Conservation (phyloP, 2,888 invertebrate species). For the Epirrhoe alternata region DNA sequence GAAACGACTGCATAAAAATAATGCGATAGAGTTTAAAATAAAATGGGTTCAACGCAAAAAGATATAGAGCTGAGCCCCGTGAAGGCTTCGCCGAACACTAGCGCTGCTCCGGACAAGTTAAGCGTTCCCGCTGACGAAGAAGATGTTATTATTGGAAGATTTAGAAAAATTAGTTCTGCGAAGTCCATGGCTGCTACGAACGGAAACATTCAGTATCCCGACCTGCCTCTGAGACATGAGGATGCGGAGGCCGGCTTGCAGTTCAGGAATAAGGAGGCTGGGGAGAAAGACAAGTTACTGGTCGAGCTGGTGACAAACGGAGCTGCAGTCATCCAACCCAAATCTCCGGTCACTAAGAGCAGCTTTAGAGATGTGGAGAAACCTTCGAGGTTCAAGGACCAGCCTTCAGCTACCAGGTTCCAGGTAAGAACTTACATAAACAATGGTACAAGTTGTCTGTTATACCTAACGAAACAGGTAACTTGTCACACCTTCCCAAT, state of each 20-base stretch:
- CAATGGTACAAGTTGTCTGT: too few species aligned
- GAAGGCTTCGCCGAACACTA: slow-evolving; percentile 56
- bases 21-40: slow-evolving; percentile 34
- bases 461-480: too few species aligned
- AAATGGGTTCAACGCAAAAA: slow-evolving; percentile 72
- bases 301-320: slow-evolving; percentile 58
- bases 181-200: slow-evolving; percentile 84
- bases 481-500: too few species aligned
- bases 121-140: slow-evolving; percentile 70
- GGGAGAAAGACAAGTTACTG: slow-evolving; percentile 67
- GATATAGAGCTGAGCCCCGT: slow-evolving; percentile 78
- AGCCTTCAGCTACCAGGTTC: slow-evolving; percentile 86
- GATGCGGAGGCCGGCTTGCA: slow-evolving; percentile 74
- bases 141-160: slow-evolving; percentile 81
- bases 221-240: slow-evolving; percentile 60
- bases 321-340: slow-evolving; percentile 50
- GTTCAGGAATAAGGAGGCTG: slow-evolving; percentile 61
- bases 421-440: too few species aligned
- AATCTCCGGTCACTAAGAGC: slow-evolving; percentile 81
- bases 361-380: slow-evolving; percentile 87
- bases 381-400: slow-evolving; percentile 86
- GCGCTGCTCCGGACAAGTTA: slow-evolving; percentile 52
- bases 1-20: slow-evolving; percentile 27
- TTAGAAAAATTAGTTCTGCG: slow-evolving; percentile 81
- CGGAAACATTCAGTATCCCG: slow-evolving; percentile 79